Percentiles rank a stretch among this genome's conserved stretches.
phyloP scores from a whole-genome alignment of 2,888 invertebrate genomes.

The Acrocyrtus sp. region DNA sequence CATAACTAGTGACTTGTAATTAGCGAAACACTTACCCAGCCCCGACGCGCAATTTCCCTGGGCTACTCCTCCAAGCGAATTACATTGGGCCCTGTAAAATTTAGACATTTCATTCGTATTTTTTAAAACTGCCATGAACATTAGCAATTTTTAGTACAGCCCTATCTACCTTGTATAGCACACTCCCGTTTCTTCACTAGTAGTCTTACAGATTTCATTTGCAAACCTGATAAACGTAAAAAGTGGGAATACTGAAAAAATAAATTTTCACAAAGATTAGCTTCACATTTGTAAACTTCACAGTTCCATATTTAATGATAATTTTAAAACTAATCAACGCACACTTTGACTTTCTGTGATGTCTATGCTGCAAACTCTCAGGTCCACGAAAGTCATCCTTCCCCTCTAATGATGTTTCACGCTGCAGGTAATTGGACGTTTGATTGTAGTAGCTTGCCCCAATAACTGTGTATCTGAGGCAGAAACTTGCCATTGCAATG shows the following conservation, averaged over 20 bases:
- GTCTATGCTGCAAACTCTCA: conserved; percentile 42
- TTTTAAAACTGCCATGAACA: not conserved
- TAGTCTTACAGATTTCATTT: conserved; percentile 68
- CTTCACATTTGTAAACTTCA: not conserved
- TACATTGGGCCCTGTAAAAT: conserved; percentile 57
- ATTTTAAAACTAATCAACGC: conserved; percentile 6
- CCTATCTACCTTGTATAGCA: conserved; percentile 57
- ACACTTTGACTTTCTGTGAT: conserved; percentile 56
- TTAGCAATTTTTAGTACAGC: not conserved
- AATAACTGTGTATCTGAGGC: not conserved
- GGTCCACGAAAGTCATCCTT: conserved; percentile 20
- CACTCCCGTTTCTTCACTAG: conserved; percentile 57
- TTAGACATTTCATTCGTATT: not conserved
- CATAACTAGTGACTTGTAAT: not conserved
- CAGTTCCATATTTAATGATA: not conserved
- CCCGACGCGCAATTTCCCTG: conserved; percentile 78
- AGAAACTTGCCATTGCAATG: conserved; percentile 9
- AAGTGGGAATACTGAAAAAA: conserved; percentile 59
- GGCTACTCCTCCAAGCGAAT: conserved; percentile 70
- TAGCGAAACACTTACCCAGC: conserved; percentile 69
- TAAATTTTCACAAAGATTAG: not conserved
- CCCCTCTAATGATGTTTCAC: not conserved
- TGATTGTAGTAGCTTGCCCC: conserved; percentile 8
- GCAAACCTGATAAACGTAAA: conserved; percentile 71
- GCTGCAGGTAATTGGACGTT: not conserved